phyloP scores from a whole-genome alignment of 2,888 invertebrate genomes.

The Biston stratarius region DNA sequence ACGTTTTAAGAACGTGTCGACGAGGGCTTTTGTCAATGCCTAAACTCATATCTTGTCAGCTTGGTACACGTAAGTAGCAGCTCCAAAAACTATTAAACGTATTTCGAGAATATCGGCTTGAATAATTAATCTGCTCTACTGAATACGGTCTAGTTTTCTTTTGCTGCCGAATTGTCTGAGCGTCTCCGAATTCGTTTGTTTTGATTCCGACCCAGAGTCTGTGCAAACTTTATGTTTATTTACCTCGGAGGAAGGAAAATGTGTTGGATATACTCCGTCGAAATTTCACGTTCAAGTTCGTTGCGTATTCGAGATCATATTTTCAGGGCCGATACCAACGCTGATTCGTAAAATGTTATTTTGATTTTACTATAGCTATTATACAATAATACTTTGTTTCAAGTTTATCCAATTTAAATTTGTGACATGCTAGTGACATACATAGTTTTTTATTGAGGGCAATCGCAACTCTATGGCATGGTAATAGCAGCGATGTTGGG shows the following conservation, averaged over 20 bases:
- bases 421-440: too few species aligned
- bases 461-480: too few species aligned
- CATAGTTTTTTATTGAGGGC: too few species aligned
- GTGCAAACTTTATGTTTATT: conserved; percentile 30
- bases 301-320: conserved; percentile 17
- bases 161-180: conserved; percentile 14
- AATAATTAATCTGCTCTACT: conserved; percentile 25
- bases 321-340: conserved; percentile 24
- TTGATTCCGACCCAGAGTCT: conserved; percentile 38
- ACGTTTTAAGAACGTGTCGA: neutral
- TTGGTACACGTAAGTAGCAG: neutral
- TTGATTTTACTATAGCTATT: too few species aligned
- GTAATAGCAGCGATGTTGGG: too few species aligned
- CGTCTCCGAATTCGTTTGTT: conserved; percentile 12
- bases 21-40: too few species aligned
- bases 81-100: neutral
- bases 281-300: conserved; percentile 44
- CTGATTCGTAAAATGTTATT: neutral
- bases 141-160: conserved; percentile 15
- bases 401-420: too few species aligned
- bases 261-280: conserved; percentile 35
- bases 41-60: neutral
- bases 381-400: too few species aligned
- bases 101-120: conserved; percentile 9
- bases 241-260: conserved; percentile 30